Conservation (phyloP, 1,140 invertebrate genomes). For the Medauroidea extradentata region DNA sequence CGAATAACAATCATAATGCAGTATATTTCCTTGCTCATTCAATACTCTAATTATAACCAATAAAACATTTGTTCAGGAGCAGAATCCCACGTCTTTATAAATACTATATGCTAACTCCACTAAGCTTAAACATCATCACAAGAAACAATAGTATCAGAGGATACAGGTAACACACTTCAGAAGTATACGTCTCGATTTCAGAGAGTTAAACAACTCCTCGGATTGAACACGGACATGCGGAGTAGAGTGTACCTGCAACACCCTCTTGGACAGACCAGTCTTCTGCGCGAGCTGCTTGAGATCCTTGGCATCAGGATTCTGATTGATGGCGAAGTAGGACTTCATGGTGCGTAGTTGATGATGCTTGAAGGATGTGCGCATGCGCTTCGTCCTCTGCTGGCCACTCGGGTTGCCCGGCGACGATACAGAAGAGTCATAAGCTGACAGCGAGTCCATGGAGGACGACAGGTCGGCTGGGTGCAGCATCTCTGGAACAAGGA, state of each 20-base stretch:
- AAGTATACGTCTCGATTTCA: too few relatives aligned
- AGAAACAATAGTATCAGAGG: too few relatives aligned
- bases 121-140: too few relatives aligned
- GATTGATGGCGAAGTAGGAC: conserved; percentile 93
- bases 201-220: too few relatives aligned
- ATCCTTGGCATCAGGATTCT: conserved; percentile 96
- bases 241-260: conserved; percentile 73
- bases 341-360: conserved; percentile 97
- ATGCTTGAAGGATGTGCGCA: conserved; percentile 95
- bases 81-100: too few relatives aligned
- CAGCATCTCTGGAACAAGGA: conserved; percentile 73
- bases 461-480: conserved; percentile 68
- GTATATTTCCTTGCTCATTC: too few relatives aligned
- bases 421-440: conserved; percentile 66
- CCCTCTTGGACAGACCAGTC: conserved; percentile 93
- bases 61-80: too few relatives aligned
- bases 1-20: too few relatives aligned
- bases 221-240: too few relatives aligned
- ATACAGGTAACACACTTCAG: too few relatives aligned
- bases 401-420: conserved; percentile 59
- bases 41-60: too few relatives aligned
- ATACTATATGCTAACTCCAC: too few relatives aligned
- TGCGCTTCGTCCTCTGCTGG: conserved; percentile 75
- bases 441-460: conserved; percentile 68
- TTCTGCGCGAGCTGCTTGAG: conserved; percentile 92